A percentile compares a stretch with the other conserved stretches of the same genome.
Conservation (phyloP, 2,113 vertebrate genomes). For the Petrocephalus microphthalmus region DNA sequence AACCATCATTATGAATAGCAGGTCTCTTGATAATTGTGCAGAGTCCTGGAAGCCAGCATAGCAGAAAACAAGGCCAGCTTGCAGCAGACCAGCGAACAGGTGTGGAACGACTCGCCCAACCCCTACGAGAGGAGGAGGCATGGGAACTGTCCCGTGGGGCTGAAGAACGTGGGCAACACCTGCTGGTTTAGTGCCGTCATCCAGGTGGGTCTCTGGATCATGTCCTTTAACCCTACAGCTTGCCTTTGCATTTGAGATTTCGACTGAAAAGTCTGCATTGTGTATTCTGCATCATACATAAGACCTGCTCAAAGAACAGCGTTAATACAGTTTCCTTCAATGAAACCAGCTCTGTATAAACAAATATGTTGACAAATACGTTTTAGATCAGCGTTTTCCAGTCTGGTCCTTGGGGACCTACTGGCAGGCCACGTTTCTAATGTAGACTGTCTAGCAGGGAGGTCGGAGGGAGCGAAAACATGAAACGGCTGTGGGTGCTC, state of each 20-base stretch:
- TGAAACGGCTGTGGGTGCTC: neutral
- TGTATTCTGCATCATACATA: neutral
- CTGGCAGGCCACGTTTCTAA: neutral
- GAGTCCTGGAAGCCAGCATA: slow-evolving; percentile 96
- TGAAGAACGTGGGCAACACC: slow-evolving; percentile 97
- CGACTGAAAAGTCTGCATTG: neutral
- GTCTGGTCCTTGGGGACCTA: neutral
- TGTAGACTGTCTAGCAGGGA: neutral
- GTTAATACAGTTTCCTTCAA: neutral
- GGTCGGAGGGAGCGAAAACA: neutral
- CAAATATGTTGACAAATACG: neutral
- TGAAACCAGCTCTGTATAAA: neutral
- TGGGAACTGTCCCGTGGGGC: slow-evolving; percentile 84
- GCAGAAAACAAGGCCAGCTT: slow-evolving; percentile 95
- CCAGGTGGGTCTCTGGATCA: slow-evolving; percentile 69
- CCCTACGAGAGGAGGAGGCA: slow-evolving; percentile 89
- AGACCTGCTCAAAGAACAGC: neutral
- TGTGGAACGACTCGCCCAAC: slow-evolving; percentile 94
- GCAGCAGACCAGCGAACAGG: slow-evolving; percentile 87
- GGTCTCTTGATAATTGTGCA: slow-evolving; percentile 38
- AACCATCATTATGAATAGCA: neutral
- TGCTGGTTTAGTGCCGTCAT: slow-evolving; percentile 99
- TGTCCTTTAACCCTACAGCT: neutral
- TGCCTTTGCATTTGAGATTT: neutral
- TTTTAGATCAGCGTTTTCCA: neutral